Percentiles rank a stretch among this genome's conserved stretches.
Conservation (phyloP, 2,888 invertebrate species). For the Drosophila kanekoi region DNA sequence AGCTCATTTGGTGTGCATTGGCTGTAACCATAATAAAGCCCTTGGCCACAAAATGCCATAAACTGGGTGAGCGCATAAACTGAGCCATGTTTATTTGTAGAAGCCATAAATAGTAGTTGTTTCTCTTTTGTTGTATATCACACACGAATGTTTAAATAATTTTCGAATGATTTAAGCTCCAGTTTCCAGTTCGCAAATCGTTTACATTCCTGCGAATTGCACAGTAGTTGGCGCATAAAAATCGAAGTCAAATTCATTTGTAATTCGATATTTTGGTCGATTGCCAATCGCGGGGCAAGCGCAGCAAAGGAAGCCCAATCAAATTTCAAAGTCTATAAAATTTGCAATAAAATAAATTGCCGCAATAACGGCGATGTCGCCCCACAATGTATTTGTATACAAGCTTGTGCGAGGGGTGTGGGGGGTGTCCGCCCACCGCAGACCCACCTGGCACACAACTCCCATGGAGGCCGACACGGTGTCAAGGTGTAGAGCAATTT, state of each 20-base stretch:
- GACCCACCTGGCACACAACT: neutral
- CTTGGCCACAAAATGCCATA: slow-evolving; percentile 2
- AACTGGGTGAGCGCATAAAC: neutral
- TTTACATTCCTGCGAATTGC: slow-evolving; percentile 45
- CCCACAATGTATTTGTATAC: slow-evolving; percentile 48
- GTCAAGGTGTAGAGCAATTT: slow-evolving; percentile 73
- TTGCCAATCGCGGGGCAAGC: slow-evolving; percentile 43
- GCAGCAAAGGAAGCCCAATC: slow-evolving; percentile 64
- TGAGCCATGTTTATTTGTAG: slow-evolving; percentile 9
- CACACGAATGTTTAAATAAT: slow-evolving; percentile 33
- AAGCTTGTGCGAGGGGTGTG: slow-evolving; percentile 3
- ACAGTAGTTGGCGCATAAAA: slow-evolving; percentile 51
- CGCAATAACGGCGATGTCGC: slow-evolving; percentile 63
- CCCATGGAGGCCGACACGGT: neutral
- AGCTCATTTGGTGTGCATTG: too few species aligned
- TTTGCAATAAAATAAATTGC: slow-evolving; percentile 79
- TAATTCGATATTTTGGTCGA: slow-evolving; percentile 73
- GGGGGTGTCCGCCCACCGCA: neutral
- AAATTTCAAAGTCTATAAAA: slow-evolving; percentile 75
- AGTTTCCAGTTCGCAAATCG: slow-evolving; percentile 19
- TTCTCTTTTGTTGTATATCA: neutral
- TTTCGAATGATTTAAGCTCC: slow-evolving; percentile 25
- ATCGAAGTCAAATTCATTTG: slow-evolving; percentile 66
- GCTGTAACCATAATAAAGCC: neutral
- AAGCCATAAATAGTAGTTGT: slow-evolving; percentile 18